Conservation (phyloP, 2,113 vertebrate species). For the Acanthisitta chloris region DNA sequence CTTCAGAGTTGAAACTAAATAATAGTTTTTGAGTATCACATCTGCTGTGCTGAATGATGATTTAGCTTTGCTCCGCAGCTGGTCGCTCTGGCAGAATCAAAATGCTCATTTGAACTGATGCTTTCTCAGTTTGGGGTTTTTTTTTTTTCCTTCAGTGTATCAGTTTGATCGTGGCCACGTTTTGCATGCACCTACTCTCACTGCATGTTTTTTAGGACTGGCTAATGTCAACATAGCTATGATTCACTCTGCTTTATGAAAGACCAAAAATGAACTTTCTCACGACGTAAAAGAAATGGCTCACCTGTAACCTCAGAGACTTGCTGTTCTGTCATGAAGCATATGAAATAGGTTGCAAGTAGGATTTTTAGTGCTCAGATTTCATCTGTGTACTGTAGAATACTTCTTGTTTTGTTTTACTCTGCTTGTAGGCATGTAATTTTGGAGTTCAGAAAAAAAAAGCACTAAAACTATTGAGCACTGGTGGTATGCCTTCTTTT, state of each 20-base stretch:
- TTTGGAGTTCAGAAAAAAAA: conserved; percentile 61
- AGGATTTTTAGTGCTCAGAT: conserved; percentile 65
- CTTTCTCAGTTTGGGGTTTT: conserved; percentile 52
- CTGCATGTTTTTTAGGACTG: conserved; percentile 74
- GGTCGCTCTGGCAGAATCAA: conserved; percentile 53
- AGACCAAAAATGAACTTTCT: conserved; percentile 69
- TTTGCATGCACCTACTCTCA: conserved; percentile 73
- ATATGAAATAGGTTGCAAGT: conserved; percentile 60
- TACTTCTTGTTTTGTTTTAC: conserved; percentile 45
- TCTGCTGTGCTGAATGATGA: conserved; percentile 62
- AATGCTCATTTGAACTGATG: conserved; percentile 66
- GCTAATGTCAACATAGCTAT: conserved; percentile 53
- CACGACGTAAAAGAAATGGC: conserved; percentile 48
- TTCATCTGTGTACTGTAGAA: conserved; percentile 62
- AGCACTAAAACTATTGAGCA: conserved; percentile 74
- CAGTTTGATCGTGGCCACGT: conserved; percentile 66
- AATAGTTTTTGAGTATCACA: conserved; percentile 63
- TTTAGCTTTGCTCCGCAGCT: conserved; percentile 68
- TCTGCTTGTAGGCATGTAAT: conserved; percentile 63
- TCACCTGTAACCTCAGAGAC: conserved; percentile 63
- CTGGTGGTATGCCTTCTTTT: conserved; percentile 67
- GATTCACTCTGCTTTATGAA: conserved; percentile 53
- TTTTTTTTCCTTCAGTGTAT: conserved; percentile 34
- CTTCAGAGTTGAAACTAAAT: conserved; percentile 60
- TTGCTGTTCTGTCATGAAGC: conserved; percentile 64